Evolutionary conservation across 1,140 invertebrate species (phyloP), one percentile per base, ranked within the genome.

Genomic region (Dendrolimus punctatus): DNA sequence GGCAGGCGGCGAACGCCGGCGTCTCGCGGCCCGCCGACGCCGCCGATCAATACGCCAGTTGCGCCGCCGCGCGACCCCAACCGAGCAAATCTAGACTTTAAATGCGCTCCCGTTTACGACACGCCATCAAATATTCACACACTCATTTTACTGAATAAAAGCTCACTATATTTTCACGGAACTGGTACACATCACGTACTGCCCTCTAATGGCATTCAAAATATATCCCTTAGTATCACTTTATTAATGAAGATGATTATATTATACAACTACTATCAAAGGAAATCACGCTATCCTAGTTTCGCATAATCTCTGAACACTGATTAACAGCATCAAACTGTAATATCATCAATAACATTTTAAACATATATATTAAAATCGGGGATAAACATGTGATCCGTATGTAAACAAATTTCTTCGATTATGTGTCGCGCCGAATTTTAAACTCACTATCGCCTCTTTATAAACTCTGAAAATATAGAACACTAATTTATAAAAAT

Each of bases 61-160:
- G 82, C 82, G 82, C 80, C 82, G 80, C 62, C 80, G 80, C 80
- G 82, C 71, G 69, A 64, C 77, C 68, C 57, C 68, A 72, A 53
- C 60, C 73, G 65, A 72, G 66, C 76, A 60, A 82, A 78, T 76
- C 70, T 86, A 66, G 69, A 80, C 80, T 80, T 72, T 82, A 75
- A 49, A 51, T 67, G 66, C 73, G 66, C 80, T 71, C 62, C 65
- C 68, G 58, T 73, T 76, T 72, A 81, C 76, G 76, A 78, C 71
- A 74, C 70, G 75, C 78, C 78, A 85, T 85, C 71, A 85, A 85
- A 85, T 82, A 85, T 85, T 85, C 72, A 85, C 76, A 79, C 67
- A 73, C 68, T 73, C 68, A 76, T 82, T 74, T 76, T 67, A 70
- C 78, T 74, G 68, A 73, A 76, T 74, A 72, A 73, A 72, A 73